Evolutionary conservation across 2,113 vertebrate genomes (phyloP).

Genomic region (Shinisaurus crocodilurus): DNA sequence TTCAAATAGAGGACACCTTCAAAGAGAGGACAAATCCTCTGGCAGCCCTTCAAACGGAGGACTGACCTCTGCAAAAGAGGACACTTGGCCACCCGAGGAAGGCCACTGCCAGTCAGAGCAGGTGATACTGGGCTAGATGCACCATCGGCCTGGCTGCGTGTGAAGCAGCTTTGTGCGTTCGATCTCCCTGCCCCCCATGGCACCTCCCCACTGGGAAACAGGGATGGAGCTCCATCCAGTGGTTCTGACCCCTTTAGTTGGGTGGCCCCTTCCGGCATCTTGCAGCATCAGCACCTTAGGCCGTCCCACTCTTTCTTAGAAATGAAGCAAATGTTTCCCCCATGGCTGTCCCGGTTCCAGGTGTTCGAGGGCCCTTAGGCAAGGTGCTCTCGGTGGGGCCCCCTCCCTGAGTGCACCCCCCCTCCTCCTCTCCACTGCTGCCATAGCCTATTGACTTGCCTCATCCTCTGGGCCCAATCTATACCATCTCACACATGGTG

Average conservation of each 20-base stretch:
- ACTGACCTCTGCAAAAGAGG: background rate
- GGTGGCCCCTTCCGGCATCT: background rate
- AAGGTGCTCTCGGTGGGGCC: too few relatives aligned
- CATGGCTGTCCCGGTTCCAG: background rate
- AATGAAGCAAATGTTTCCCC: background rate
- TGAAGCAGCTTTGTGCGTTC: background rate
- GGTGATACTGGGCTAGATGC: background rate
- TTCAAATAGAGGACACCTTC: too few relatives aligned
- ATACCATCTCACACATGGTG: too few relatives aligned
- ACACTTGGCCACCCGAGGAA: background rate
- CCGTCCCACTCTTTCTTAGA: background rate
- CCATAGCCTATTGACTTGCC: too few relatives aligned
- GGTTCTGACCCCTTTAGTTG: background rate
- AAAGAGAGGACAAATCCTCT: too few relatives aligned
- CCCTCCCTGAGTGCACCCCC: too few relatives aligned
- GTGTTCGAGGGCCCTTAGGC: too few relatives aligned
- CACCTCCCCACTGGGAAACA: too few relatives aligned
- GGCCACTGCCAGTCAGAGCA: background rate
- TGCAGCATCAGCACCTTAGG: background rate
- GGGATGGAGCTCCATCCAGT: background rate
- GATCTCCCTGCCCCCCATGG: background rate
- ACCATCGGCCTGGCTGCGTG: background rate
- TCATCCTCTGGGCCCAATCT: too few relatives aligned
- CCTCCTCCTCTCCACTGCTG: too few relatives aligned
- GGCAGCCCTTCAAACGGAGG: background rate